Evolutionary conservation across 2,113 vertebrate species (phyloP), one percentile per base, ranked within the genome.

Genomic region (Scopus umbretta): DNA sequence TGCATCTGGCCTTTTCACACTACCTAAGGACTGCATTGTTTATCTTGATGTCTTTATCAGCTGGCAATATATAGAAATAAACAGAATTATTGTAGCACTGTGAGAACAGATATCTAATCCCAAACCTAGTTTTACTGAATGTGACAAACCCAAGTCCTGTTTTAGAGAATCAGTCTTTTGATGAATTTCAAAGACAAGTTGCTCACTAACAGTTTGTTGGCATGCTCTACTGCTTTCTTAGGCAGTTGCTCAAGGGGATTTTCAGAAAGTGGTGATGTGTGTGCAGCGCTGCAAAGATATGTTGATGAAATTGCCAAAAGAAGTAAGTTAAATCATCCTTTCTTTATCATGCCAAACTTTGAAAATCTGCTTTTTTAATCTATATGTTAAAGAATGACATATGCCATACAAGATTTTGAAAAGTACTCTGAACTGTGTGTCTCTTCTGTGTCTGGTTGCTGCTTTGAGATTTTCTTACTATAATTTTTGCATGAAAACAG

Each of bases 261-360:
- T 99, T 97, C 97, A 98, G 75, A 98, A 97, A 81, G 99, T 99
- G 3, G 92, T 98, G 74, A 92, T 14, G 26, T 97, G 86, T 11
- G 75, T 98, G 75, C 97, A 99, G 71, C 98, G 98, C 84, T 99
- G 99, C 96, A 99, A 98, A 98, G 99, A 99, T 80, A 99, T 99
- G 97, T 92, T 99, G 96, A 71, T 97, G 56, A 98, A 98, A n/a
- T 92, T 99, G 43, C 99, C 99, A 14, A 98, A 98, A 96, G 98
- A 99, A 98, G 99, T 99, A 73, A 96, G 96, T 95, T 38, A 94
- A 94, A 86, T 94, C 65, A 96, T 80, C 58, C 38, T 23, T 79
- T 91, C 88, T 91, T 92, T 86, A 83, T 84, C 34, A 11, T 66
- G 88, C 47, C 43, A 87, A 49, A 86, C n/a, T 92, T 84, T 91